Evolutionary conservation across 37 sponge, comb jelly and placozoan species (phyloP), one percentile per base, ranked within the genome.

Genomic region (Cliona cf. orientalis): DNA sequence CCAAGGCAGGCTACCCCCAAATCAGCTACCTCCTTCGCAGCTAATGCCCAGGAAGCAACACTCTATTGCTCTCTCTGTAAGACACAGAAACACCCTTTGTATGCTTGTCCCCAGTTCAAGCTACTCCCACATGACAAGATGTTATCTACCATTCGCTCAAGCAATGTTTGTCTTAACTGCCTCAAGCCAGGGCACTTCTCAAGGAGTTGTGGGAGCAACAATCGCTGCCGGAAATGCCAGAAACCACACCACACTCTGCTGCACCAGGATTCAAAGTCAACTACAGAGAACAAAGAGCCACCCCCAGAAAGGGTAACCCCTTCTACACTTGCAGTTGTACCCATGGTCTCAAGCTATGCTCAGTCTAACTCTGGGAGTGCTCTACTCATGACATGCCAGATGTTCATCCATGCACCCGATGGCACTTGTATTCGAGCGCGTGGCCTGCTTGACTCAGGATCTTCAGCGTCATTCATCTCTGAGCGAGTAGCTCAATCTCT

Each of bases 401-500:
- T 80, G 35, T 34, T 80, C 11, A 37, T 80, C 28, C 33, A 66
- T 46, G 44, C 80, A 14, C 80, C 70, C 40, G 58, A 68, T 66
- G 80, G 80, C 42, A 35, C 79, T 11, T 4, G 34, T 42, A 36
- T 67, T 17, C 34, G 46, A 28, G 66, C 67, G 29, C 66, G 79
- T 23, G 79, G 55, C 3, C 66, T 78, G 12, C 66, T 78, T 43
- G 79, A 78, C 66, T 78, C 79, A 11, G 79, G 49, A 5, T 78
- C 79, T 3, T 78, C 79, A 14, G 36, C 79, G 6, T 78, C 79
- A 31, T 78, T 78, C 31, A 40, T 78, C 11, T 78, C 79, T 28
- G 79, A 78, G 67, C 79, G 79, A 62, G 39, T 78, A 53, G 49
- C 79, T 64, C 79, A 78, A 62, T 44, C 53, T 9, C 45, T 78